These are phyloP conservation scores for Echinometra lucunter DNA, from an alignment of 53 echinoderm and acorn worm species.

Conservation along the genomic window DNA sequence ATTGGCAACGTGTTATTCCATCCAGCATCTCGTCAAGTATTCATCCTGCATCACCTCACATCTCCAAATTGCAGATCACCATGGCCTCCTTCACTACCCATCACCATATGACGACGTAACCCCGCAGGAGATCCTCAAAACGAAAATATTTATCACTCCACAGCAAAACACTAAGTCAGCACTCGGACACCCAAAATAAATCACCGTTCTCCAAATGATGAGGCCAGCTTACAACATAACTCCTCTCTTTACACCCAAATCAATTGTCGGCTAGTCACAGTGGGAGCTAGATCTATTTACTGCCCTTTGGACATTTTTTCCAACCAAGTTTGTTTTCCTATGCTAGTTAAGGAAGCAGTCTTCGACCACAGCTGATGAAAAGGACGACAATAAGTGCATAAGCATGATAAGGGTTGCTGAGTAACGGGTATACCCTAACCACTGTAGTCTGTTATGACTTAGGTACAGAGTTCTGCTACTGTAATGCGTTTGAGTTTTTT, in stretches of 20 bases:
- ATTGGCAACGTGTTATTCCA: background rate
- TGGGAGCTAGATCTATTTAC: background rate
- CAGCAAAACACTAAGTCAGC: conserved; percentile 4
- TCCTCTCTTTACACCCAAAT: conserved; percentile 7
- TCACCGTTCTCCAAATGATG: background rate
- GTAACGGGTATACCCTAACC: background rate
- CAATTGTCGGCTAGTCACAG: conserved; percentile 29
- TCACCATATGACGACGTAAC: background rate
- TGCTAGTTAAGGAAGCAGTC: background rate
- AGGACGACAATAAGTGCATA: background rate
- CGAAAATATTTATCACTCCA: conserved; percentile 54
- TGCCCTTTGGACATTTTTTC: conserved; percentile 26
- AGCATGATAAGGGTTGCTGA: background rate
- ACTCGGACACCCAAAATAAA: conserved; percentile 29
- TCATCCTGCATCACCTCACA: background rate
- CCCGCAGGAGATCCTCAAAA: conserved; percentile 31
- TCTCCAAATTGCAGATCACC: background rate
- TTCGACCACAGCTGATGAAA: background rate
- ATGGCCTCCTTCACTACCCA: background rate
- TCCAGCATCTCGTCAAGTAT: conserved; percentile 19
- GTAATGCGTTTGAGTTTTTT: too few relatives aligned
- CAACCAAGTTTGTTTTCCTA: background rate
- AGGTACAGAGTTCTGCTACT: too few relatives aligned
- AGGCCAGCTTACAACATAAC: conserved; percentile 10
- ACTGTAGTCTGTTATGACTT: too few relatives aligned